Conservation (phyloP, 2,888 invertebrate species). For the Chaitophorus viminalis region DNA sequence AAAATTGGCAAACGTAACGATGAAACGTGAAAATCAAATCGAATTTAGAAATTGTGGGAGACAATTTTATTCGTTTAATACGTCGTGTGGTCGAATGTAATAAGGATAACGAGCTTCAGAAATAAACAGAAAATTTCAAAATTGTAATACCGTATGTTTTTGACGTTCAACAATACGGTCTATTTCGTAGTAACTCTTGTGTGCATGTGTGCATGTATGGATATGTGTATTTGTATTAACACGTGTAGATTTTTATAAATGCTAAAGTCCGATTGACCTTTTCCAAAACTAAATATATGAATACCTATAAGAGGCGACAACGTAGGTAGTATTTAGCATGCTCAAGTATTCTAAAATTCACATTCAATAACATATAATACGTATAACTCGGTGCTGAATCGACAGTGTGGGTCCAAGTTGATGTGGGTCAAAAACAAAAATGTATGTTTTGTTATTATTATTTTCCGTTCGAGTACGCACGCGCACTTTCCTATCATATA, state of each 20-base stretch:
- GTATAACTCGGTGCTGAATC: not conserved
- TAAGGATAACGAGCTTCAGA: not conserved
- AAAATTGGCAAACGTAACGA: too few relatives aligned
- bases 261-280: constrained; percentile 15
- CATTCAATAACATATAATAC: not conserved
- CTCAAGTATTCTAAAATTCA: too few relatives aligned
- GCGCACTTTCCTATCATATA: too few relatives aligned
- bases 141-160: not conserved
- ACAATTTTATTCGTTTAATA: too few relatives aligned
- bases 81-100: not conserved
- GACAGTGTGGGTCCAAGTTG: not conserved
- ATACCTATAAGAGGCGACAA: not conserved
- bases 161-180: not conserved
- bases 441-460: too few relatives aligned
- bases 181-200: constrained; percentile 2
- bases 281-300: not conserved
- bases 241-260: not conserved
- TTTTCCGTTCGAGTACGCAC: too few relatives aligned
- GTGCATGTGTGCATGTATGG: too few relatives aligned
- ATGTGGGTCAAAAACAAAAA: not conserved
- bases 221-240: too few relatives aligned
- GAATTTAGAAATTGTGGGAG: too few relatives aligned
- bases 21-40: too few relatives aligned
- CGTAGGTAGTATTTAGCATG: not conserved
- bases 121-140: not conserved